Evolutionary conservation across 2,113 vertebrate genomes (phyloP), one percentile per base, ranked within the genome.

Genomic region (Cervus canadensis): DNA sequence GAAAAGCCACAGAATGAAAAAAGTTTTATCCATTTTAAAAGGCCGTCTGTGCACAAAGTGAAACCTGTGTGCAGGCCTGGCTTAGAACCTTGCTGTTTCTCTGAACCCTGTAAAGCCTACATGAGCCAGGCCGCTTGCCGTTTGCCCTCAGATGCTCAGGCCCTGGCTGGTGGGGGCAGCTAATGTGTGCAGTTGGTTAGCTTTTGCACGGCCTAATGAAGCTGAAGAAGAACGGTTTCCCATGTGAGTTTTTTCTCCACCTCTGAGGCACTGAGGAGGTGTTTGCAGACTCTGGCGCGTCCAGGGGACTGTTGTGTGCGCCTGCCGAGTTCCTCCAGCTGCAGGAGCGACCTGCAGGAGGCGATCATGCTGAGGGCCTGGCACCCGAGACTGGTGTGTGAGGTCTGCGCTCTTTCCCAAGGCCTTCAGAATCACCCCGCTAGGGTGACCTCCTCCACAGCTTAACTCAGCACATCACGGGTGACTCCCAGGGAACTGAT

Each of bases 1-100:
- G 85, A 95, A 98, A 97, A 78, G 40, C 81, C 92, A 82, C 50
- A 83, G 87, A 96, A 96, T 96, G 84, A 97, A 89, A 83, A 95
- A 84, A 96, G 76, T 85, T 89, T 90, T 96, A 94, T 89, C 94
- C 81, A 87, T 82, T 87, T 97, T 48, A 89, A 96, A 96, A 91
- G 60, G 78, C 71, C 5, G 2, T 56, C 93, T 96, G 45, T 23
- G 59, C 93, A 93, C 90, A 97, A 95, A 97, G 81, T 15, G 64
- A 96, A 95, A 67, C 81, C 84, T 83, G 92, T 93, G 88, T 52
- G 50, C 43, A 15, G 52, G 87, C 87, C 95, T 87, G 84, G 93
- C 48, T 96, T 95, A 15, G 50, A 43, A 57, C 67, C 19, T 12
- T 79, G 62, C 96, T 95, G 82, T 97, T 91, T 96, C 94, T 93